Base-by-base conservation (phyloP, 2,113 vertebrate genomes). In the Prietella phreatophila region DNA sequence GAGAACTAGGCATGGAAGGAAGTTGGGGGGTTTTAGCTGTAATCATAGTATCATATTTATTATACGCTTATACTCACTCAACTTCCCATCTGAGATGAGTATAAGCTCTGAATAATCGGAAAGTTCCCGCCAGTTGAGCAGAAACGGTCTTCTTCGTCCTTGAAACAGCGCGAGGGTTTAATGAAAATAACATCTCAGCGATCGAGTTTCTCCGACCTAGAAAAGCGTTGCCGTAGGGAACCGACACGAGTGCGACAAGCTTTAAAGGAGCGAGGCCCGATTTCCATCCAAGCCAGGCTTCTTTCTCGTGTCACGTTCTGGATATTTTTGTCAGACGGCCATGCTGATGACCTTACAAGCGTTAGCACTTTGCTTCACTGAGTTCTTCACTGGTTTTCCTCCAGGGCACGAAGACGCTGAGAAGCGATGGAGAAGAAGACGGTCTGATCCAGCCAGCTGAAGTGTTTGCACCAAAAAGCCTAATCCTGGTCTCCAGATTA, bases 401-500 rank as follows among this genome's bases (percentile, higher is more conserved):
- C 87, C 94, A 99, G 98, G 98, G 96, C 92, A 93, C 96, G 86
- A 99, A 97, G 93, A 94, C 91, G 53, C 95, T 95, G 84, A 96
- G 96, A 85, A 93, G 92, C 27, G 96, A 96, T 92, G 96, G 94
- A 87, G 97, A 96, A 82, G 96, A 97, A n/a, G 95, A 96, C 90
- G 96, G 96, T 85, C 95, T 99, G 94, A 98, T 99, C 94, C 97
- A 97, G 8, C 98, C 98, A 89, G 98, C 98, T 85, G 96, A 99
- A 96, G 96, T 98, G 17, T 99, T 99, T 95, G 96, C 97, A 93
- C 98, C 98, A 87, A 99, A 99, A 95, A 99, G 98, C 93, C 94
- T 99, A 90, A 98, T 99, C 87, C 94, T 99, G 82, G 98, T 99
- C 61, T 99, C 98, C 93, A 96, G 97, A 94, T 94, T 99, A 89